Evolutionary conservation across 2,113 vertebrate species (phyloP).

Genomic region (Trachemys scripta): DNA sequence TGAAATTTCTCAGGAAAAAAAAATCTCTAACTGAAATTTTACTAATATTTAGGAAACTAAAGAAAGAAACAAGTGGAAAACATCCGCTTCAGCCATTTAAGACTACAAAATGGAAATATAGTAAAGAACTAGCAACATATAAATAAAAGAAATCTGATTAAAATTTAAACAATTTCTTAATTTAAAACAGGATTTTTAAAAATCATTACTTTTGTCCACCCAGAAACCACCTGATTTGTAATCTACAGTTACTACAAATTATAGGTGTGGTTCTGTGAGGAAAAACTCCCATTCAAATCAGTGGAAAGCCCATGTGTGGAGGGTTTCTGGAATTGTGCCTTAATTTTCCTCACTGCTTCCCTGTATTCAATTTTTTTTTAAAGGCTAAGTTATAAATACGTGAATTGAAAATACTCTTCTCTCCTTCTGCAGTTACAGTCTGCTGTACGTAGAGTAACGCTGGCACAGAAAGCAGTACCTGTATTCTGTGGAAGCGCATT

Average conservation of each 20-base stretch:
- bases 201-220: background rate
- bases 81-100: background rate
- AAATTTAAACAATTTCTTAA: too few species aligned
- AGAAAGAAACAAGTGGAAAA: background rate
- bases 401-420: background rate
- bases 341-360: background rate
- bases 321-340: background rate
- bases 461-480: constrained; percentile 89
- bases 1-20: too few species aligned
- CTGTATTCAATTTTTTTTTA: background rate
- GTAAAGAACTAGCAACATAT: background rate
- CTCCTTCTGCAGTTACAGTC: constrained; percentile 82
- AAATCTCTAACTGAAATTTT: too few species aligned
- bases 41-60: background rate
- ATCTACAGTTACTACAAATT: background rate
- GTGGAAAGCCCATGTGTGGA: background rate
- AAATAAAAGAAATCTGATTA: background rate
- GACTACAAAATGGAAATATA: background rate
- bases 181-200: background rate
- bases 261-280: background rate
- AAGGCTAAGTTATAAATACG: background rate
- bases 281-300: background rate
- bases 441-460: constrained; percentile 89
- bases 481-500: constrained; percentile 94
- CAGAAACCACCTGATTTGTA: background rate